Conservation (phyloP, 2,888 invertebrate genomes). For the Disparrhopalites patrizii region DNA sequence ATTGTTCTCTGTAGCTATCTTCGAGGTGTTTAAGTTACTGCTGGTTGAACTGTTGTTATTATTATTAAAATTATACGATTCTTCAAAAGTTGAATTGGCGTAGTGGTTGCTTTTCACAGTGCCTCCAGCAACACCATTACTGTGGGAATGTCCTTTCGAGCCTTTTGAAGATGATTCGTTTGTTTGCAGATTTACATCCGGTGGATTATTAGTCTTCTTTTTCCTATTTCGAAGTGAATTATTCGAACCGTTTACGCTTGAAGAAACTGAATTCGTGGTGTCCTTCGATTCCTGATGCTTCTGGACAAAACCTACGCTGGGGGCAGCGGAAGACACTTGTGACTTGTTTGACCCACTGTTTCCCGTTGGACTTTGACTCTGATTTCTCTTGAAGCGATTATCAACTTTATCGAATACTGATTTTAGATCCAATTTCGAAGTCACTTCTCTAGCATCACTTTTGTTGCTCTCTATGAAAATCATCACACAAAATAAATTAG, state of each 20-base stretch:
- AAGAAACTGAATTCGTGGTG: background rate
- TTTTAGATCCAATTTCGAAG: slow-evolving; percentile 47
- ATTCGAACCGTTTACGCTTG: slow-evolving; percentile 28
- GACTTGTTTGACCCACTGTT: background rate
- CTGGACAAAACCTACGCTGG: slow-evolving; percentile 17
- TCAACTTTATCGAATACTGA: slow-evolving; percentile 48
- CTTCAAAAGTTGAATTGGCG: background rate
- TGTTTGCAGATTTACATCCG: slow-evolving; percentile 9
- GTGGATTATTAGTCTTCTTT: slow-evolving; percentile 28
- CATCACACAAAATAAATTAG: background rate
- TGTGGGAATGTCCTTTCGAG: slow-evolving; percentile 14
- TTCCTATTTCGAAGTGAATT: slow-evolving; percentile 35
- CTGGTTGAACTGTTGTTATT: background rate
- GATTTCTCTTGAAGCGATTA: slow-evolving; percentile 46
- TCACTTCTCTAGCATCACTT: slow-evolving; percentile 37
- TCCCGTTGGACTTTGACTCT: slow-evolving; percentile 25
- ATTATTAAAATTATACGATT: slow-evolving; percentile 5
- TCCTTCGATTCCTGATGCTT: slow-evolving; percentile 2
- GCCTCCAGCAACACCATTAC: slow-evolving; percentile 1
- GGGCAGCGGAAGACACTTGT: slow-evolving; percentile 16
- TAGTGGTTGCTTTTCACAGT: background rate
- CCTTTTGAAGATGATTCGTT: slow-evolving; percentile 9
- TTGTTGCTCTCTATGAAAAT: slow-evolving; percentile 18
- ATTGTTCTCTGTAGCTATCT: slow-evolving; percentile 24
- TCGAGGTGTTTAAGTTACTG: slow-evolving; percentile 7